Conservation (phyloP, 2,797 vertebrate genomes). For the Aeoliscus strigatus region DNA sequence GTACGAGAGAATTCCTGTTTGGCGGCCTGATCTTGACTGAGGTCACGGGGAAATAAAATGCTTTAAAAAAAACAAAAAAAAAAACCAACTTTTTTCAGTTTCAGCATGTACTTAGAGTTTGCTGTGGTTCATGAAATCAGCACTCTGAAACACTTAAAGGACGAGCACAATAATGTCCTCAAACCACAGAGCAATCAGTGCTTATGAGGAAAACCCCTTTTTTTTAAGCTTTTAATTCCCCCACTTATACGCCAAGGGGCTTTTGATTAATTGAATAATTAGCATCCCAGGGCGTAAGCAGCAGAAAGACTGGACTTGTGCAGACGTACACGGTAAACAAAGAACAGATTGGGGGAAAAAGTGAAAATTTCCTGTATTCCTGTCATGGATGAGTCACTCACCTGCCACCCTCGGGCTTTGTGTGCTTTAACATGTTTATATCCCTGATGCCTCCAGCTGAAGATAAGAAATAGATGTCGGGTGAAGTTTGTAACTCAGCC, state of each 20-base stretch:
- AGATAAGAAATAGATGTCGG: constrained; percentile 39
- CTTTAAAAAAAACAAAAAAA: constrained; percentile 11
- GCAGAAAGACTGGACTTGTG: constrained; percentile 1
- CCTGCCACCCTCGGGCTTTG: constrained; percentile 38
- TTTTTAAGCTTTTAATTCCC: constrained; percentile 44
- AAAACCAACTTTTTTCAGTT: constrained; percentile 27
- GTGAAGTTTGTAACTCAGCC: constrained; percentile 36
- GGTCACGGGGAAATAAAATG: constrained; percentile 44
- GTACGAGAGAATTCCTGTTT: constrained; percentile 32
- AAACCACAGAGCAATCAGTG: constrained; percentile 52
- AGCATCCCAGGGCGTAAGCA: constrained; percentile 14
- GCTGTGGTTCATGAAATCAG: constrained; percentile 26
- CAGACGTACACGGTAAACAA: constrained; percentile 19
- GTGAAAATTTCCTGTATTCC: no score
- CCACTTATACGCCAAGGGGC: constrained; percentile 18
- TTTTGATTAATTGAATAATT: constrained; percentile 49
- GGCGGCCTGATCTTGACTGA: constrained; percentile 44
- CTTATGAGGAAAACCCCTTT: constrained; percentile 25
- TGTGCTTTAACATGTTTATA: constrained; percentile 33
- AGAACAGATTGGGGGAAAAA: constrained; percentile 6
- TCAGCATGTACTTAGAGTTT: constrained; percentile 35
- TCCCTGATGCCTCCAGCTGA: constrained; percentile 38
- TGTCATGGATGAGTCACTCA: constrained; percentile 43
- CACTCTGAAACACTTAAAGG: constrained; percentile 18
- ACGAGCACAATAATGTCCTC: constrained; percentile 24